phyloP scores from a whole-genome alignment of 2,797 vertebrate species.

The Sternotherus odoratus region DNA sequence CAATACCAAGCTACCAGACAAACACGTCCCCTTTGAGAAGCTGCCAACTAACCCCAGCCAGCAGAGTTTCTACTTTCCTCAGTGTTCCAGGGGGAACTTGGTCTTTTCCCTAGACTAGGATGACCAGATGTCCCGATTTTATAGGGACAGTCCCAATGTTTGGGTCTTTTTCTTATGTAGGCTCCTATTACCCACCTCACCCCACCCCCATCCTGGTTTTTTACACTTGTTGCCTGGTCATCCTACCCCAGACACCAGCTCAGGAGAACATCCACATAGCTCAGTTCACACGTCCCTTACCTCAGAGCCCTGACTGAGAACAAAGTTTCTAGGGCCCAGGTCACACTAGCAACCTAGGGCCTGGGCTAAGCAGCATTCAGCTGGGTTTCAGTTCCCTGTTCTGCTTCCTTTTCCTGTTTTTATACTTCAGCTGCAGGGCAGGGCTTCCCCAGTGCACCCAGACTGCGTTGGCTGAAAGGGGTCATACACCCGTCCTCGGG shows the following conservation, averaged over 20 bases:
- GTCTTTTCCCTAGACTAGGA: neutral
- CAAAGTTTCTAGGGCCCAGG: neutral
- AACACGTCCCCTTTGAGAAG: neutral
- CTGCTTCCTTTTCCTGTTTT: neutral
- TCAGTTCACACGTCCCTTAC: neutral
- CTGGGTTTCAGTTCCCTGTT: neutral
- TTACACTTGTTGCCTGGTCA: no score
- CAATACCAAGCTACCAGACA: neutral
- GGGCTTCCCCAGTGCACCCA: no score
- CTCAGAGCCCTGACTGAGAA: neutral
- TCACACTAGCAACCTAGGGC: neutral
- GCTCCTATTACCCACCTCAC: no score
- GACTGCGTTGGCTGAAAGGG: neutral
- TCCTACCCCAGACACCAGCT: no score
- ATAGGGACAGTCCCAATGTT: no score
- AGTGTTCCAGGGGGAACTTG: neutral
- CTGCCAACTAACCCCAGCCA: neutral
- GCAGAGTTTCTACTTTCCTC: neutral
- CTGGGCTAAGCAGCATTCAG: neutral
- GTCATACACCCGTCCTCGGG: rapidly evolving
- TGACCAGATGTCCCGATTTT: no score
- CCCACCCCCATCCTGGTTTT: no score
- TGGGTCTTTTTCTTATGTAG: no score
- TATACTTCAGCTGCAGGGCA: neutral
- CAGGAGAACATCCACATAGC: neutral